Conservation (phyloP, 2,113 vertebrate species). For the Euleptes europaea region DNA sequence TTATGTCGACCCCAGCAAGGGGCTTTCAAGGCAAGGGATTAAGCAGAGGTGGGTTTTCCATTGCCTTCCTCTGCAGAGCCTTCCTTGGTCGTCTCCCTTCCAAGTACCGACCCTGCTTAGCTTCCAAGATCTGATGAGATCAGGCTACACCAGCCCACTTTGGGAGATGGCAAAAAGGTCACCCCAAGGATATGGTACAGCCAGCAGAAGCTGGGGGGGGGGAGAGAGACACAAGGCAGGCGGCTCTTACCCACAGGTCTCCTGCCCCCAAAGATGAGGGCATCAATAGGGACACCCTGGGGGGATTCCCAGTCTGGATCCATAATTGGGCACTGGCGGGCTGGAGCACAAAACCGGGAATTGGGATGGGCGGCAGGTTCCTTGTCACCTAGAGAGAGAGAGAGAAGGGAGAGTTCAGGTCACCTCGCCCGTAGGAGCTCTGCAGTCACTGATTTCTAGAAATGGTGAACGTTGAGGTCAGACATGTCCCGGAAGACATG, state of each 20-base stretch:
- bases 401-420: background rate
- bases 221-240: rapidly evolving
- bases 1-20: no score
- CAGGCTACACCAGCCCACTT: no score
- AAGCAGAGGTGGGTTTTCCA: no score
- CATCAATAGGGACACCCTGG: slow-evolving; percentile 77
- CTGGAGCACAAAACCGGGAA: slow-evolving; percentile 77
- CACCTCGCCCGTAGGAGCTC: background rate
- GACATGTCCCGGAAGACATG: rapidly evolving
- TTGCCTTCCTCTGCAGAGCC: no score
- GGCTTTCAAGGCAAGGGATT: no score
- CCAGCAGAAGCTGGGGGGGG: background rate
- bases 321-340: slow-evolving; percentile 77
- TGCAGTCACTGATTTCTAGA: background rate
- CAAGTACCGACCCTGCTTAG: no score
- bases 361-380: slow-evolving; percentile 77
- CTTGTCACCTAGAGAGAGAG: slow-evolving; percentile 58
- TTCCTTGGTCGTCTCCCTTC: no score
- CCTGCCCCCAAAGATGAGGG: slow-evolving; percentile 78
- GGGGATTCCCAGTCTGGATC: slow-evolving; percentile 77
- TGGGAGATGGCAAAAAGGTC: background rate
- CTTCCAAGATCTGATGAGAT: no score
- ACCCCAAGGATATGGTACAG: no score
- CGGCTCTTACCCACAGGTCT: slow-evolving; percentile 68
- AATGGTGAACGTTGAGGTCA: background rate